Base-by-base conservation (phyloP, 2,888 invertebrate genomes). In the Rapana venosa region DNA sequence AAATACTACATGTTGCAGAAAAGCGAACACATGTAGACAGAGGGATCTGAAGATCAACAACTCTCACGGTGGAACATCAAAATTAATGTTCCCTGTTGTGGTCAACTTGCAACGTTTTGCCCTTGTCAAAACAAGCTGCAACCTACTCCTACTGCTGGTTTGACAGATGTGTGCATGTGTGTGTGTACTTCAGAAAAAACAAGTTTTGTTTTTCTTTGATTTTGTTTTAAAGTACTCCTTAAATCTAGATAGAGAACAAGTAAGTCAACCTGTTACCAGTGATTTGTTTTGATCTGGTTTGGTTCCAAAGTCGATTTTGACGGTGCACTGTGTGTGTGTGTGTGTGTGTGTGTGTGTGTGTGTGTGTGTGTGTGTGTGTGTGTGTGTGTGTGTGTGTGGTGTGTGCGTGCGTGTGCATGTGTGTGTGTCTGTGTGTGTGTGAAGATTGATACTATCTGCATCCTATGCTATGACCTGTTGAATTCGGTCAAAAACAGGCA, bases 111-210 rank as follows among this genome's bases (percentile, higher is more conserved):
- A 13, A 74, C 26, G 26, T 0, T 26, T 5, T n/a, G 61, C 22
- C 11, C 74, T 1, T 74, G n/a, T 74, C 74, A 74, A 70, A 47
- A 47, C 47, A 11, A 30, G 8, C n/a, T 74, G 74, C 74, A 74
- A 74, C 22, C 11, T 61, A 74, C n/a, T 74, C n/a, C 74, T 74
- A 74, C 74, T 74, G 74, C 74, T 74, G 74, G 74, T 74, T 74
- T 26, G 26, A n/a, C 26, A n/a, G n/a, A 74, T 74, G 74, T 74
- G 74, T n/a, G n/a, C n/a, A 8, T n/a, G 74, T 11, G 6, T 11
- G 74, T 26, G 22, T n/a, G 11, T 74, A 22, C n/a, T 74, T n/a
- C 6, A n/a, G 17, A 32, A 79, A 30, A 0, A 32, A 79, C 32
- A 0, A 32, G 26, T 15, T 30, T 61, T 61, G 22, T 20, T 22